phyloP scores from a whole-genome alignment of 2,888 invertebrate genomes.

The Ennomos quercinarius region DNA sequence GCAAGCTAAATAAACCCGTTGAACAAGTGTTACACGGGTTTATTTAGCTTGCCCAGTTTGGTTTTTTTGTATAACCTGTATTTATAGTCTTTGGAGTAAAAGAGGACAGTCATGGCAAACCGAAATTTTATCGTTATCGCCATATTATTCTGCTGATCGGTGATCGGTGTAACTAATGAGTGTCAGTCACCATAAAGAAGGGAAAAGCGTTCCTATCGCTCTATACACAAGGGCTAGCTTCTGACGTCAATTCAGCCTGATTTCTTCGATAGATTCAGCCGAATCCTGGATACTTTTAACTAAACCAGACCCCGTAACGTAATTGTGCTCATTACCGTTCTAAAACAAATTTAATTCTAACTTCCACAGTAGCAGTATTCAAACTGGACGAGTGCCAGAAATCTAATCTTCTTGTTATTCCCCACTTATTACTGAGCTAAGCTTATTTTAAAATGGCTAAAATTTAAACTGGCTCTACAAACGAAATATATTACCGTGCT shows the following conservation, averaged over 20 bases:
- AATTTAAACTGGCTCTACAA: conserved; percentile 11
- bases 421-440: conserved; percentile 11
- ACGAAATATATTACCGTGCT: conserved; percentile 4
- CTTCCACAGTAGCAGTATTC: conserved; percentile 12
- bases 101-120: too few species aligned
- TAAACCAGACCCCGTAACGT: neutral
- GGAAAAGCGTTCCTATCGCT: too few species aligned
- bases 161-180: too few species aligned
- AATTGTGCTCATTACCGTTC: neutral
- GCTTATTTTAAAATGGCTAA: conserved; percentile 20
- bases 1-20: too few species aligned
- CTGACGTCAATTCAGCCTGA: neutral
- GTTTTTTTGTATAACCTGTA: too few species aligned
- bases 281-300: neutral
- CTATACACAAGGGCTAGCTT: too few species aligned
- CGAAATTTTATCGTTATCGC: too few species aligned
- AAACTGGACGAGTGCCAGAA: conserved; percentile 21
- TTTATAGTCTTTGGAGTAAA: too few species aligned
- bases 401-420: conserved; percentile 22
- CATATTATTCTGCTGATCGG: too few species aligned
- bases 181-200: too few species aligned
- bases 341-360: conserved; percentile 14
- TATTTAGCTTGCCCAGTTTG: too few species aligned
- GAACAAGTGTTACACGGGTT: too few species aligned
- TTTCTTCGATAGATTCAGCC: neutral